Conservation (phyloP, 2,113 vertebrate species). For the Embiotoca jacksoni region DNA sequence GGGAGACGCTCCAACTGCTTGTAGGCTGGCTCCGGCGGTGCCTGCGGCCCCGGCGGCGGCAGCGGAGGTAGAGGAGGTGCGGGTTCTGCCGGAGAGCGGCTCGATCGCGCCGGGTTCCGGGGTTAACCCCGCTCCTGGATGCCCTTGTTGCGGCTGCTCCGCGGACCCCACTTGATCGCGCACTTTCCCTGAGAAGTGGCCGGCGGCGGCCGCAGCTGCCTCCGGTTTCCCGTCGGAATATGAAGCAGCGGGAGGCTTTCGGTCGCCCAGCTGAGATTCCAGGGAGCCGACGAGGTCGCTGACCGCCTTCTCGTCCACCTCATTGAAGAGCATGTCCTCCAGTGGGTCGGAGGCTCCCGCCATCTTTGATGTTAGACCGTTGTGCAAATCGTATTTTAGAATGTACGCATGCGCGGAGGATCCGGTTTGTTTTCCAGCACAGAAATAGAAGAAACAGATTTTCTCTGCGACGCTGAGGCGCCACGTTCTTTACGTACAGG, state of each 20-base stretch:
- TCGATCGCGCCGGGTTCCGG: slow-evolving; percentile 67
- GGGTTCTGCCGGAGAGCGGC: slow-evolving; percentile 62
- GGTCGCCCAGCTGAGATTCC: slow-evolving; percentile 87
- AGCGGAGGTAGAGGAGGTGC: slow-evolving; percentile 69
- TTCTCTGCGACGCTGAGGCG: neutral
- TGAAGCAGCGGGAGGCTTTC: slow-evolving; percentile 66
- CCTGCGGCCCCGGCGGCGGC: slow-evolving; percentile 62
- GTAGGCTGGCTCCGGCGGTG: slow-evolving; percentile 67
- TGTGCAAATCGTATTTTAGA: slow-evolving; percentile 85
- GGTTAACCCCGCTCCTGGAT: slow-evolving; percentile 75
- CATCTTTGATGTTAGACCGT: slow-evolving; percentile 88
- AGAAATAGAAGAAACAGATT: slow-evolving; percentile 50
- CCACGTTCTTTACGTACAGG: slow-evolving; percentile 1
- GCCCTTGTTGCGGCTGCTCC: slow-evolving; percentile 85
- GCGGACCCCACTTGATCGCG: slow-evolving; percentile 75
- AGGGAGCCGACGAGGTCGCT: slow-evolving; percentile 89
- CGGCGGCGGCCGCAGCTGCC: slow-evolving; percentile 58
- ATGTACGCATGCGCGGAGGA: slow-evolving; percentile 86
- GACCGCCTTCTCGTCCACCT: slow-evolving; percentile 91
- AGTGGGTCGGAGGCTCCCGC: slow-evolving; percentile 90
- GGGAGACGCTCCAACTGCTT: slow-evolving; percentile 70
- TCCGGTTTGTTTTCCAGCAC: slow-evolving; percentile 57
- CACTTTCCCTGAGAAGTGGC: slow-evolving; percentile 83
- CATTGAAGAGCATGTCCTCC: slow-evolving; percentile 92
- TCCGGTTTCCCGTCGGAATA: slow-evolving; percentile 72